Percentiles rank a stretch among this genome's conserved stretches.
phyloP scores from a whole-genome alignment of 2,113 vertebrate genomes.

The Anhinga rufa region DNA sequence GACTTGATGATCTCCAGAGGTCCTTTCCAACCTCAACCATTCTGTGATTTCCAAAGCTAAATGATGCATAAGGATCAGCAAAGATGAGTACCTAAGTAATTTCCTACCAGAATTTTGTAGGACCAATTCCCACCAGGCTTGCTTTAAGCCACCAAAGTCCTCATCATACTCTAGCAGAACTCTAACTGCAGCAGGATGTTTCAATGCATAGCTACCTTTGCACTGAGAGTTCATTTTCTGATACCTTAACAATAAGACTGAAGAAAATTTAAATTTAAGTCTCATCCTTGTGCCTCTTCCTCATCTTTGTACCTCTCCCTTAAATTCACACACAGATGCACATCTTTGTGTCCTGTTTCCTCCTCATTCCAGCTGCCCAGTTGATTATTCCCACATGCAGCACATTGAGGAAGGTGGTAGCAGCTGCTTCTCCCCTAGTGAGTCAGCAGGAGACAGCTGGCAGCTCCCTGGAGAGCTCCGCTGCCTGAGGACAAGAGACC shows the following conservation, averaged over 20 bases:
- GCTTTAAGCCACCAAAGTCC: not conserved
- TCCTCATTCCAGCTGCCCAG: not conserved
- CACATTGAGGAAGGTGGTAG: not conserved
- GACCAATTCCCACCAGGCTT: not conserved
- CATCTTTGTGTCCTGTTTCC: not conserved
- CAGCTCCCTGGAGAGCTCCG: not conserved
- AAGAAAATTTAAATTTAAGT: not conserved
- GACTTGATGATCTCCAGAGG: not conserved
- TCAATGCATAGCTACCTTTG: not conserved
- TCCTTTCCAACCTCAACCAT: not conserved
- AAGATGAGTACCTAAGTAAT: not conserved
- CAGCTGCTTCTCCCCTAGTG: not conserved
- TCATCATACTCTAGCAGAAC: not conserved
- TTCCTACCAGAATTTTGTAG: not conserved
- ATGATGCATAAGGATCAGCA: not conserved
- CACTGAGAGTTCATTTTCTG: not conserved
- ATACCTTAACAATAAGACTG: not conserved
- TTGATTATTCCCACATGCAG: not conserved
- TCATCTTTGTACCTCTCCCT: not conserved
- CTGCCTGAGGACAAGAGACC: not conserved
- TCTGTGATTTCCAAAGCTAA: not conserved
- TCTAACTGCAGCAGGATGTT: not conserved
- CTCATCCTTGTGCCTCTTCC: not conserved
- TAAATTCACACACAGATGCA: not conserved
- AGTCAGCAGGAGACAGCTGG: not conserved